Conservation (phyloP, 2,888 invertebrate species). For the Andrena bicolor region DNA sequence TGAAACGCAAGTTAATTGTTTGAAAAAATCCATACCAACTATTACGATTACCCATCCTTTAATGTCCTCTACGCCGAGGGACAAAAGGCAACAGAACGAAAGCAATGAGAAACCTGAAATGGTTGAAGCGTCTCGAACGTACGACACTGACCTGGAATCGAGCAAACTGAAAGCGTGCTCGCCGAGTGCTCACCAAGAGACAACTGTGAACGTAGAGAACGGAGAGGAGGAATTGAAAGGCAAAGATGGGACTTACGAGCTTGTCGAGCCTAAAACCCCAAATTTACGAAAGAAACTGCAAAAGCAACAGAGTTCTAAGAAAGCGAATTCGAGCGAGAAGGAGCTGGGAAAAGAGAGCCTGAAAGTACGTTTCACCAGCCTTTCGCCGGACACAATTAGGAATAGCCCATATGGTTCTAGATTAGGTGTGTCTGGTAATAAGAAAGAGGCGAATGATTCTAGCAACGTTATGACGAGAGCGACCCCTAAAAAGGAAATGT, state of each 20-base stretch:
- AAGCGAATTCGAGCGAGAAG: slow-evolving; percentile 33
- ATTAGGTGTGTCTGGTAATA: neutral
- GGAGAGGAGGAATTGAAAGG: slow-evolving; percentile 5
- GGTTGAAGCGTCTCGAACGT: no score
- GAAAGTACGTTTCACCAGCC: slow-evolving; percentile 71
- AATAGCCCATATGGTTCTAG: neutral
- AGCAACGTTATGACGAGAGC: no score
- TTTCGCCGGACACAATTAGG: neutral
- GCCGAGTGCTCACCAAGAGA: neutral
- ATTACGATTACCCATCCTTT: neutral
- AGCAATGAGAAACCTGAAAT: slow-evolving; percentile 20
- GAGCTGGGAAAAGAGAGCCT: slow-evolving; percentile 59
- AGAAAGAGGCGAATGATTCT: neutral
- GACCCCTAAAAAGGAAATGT: neutral
- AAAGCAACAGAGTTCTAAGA: neutral
- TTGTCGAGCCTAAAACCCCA: slow-evolving; percentile 62
- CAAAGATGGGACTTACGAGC: slow-evolving; percentile 59
- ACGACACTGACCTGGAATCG: neutral
- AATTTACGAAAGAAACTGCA: slow-evolving; percentile 29
- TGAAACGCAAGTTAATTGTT: no score
- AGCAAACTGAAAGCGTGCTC: neutral
- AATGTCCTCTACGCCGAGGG: slow-evolving; percentile 41
- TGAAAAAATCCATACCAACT: neutral
- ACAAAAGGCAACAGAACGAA: neutral
- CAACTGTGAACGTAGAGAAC: neutral